Evolutionary conservation across 2,888 invertebrate genomes (phyloP).

Genomic region (Apotomis betuletana): DNA sequence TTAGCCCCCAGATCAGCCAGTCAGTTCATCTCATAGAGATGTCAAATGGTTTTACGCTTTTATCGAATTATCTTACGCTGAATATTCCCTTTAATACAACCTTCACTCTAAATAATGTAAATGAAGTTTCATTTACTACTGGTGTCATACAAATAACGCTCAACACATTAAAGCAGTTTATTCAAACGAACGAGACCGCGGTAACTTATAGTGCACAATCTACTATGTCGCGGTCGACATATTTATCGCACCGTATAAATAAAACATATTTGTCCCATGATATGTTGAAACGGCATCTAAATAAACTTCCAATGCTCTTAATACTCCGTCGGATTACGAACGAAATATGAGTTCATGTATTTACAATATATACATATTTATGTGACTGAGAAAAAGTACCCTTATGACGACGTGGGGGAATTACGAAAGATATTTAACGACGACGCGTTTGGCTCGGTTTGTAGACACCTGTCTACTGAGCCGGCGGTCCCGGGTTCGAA

Average conservation of each 20-base stretch:
- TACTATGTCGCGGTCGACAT: conserved; percentile 36
- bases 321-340: conserved; percentile 29
- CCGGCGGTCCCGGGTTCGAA: too few relatives aligned
- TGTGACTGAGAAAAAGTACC: conserved; percentile 21
- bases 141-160: conserved; percentile 6
- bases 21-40: too few relatives aligned
- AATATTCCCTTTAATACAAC: conserved; percentile 8
- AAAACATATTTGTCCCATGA: conserved; percentile 40
- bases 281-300: conserved; percentile 36
- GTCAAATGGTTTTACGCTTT: too few relatives aligned
- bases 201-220: conserved; percentile 35
- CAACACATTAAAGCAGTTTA: conserved; percentile 11
- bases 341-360: conserved; percentile 37
- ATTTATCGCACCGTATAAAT: conserved; percentile 39
- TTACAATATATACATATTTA: conserved; percentile 36
- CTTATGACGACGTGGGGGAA: conserved; percentile 2
- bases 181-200: conserved; percentile 17
- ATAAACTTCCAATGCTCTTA: conserved; percentile 33
- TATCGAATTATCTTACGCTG: background rate
- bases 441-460: too few relatives aligned
- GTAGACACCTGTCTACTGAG: too few relatives aligned
- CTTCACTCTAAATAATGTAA: conserved; percentile 14
- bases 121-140: background rate
- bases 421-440: too few relatives aligned
- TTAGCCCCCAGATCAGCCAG: too few relatives aligned